A percentile compares a stretch with the other conserved stretches of the same genome.
Conservation (phyloP, 2,888 invertebrate genomes). For the Sturmia bella region DNA sequence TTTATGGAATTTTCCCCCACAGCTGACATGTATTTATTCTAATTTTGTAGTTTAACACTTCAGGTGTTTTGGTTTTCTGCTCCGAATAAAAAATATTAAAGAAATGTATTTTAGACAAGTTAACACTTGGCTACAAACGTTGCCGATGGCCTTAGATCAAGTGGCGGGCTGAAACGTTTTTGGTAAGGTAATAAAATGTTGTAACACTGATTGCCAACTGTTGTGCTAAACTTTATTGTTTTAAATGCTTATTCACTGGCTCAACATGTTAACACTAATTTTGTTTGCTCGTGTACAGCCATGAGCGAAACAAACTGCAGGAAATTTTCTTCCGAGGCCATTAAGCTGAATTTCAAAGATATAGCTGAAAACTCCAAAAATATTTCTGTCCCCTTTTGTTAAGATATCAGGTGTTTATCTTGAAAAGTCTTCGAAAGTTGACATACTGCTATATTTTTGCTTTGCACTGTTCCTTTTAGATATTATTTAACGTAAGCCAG, state of each 20-base stretch:
- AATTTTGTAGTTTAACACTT: slow-evolving; percentile 58
- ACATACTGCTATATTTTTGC: not conserved
- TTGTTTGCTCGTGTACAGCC: slow-evolving; percentile 27
- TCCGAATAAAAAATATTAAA: slow-evolving; percentile 39
- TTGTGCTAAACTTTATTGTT: slow-evolving; percentile 52
- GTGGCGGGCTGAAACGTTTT: slow-evolving; percentile 31
- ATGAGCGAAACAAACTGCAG: not conserved
- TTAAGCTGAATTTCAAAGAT: no score
- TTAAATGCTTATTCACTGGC: slow-evolving; percentile 43
- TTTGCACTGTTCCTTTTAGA: slow-evolving; percentile 7
- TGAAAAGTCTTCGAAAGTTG: no score
- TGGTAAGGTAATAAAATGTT: slow-evolving; percentile 41
- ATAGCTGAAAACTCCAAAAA: no score
- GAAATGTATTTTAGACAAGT: slow-evolving; percentile 58
- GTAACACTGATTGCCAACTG: slow-evolving; percentile 61
- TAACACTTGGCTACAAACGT: slow-evolving; percentile 64
- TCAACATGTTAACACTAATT: slow-evolving; percentile 59
- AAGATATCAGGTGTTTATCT: no score
- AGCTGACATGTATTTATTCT: slow-evolving; percentile 47
- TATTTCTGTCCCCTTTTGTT: no score
- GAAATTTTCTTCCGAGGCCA: not conserved
- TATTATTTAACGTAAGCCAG: slow-evolving; percentile 31
- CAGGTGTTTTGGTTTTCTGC: slow-evolving; percentile 21
- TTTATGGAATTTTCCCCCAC: slow-evolving; percentile 35
- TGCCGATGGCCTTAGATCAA: not conserved